These are phyloP conservation scores for Lindbergichthys nudifrons DNA, from an alignment of 2,797 vertebrate species.

Conservation along the genomic window DNA sequence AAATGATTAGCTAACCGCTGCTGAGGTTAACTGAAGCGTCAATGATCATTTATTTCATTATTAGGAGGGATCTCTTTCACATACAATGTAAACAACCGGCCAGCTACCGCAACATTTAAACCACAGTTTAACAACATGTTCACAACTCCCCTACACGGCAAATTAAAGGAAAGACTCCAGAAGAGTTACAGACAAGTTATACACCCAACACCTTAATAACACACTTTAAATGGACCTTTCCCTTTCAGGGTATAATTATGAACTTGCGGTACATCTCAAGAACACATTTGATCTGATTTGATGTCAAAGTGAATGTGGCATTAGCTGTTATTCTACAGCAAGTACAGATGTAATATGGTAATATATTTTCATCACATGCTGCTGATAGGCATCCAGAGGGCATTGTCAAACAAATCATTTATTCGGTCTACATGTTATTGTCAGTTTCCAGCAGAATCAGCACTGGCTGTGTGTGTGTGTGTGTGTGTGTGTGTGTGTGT, in stretches of 20 bases:
- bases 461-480: constrained; percentile 48
- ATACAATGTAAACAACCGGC: not conserved
- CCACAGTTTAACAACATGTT: too few relatives aligned
- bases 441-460: constrained; percentile 53
- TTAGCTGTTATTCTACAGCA: constrained; percentile 15
- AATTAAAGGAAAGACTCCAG: not conserved
- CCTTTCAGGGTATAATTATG: constrained; percentile 28
- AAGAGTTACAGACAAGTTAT: not conserved
- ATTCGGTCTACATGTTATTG: constrained; percentile 41
- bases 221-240: constrained; percentile 3
- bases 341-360: constrained; percentile 8
- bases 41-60: not conserved
- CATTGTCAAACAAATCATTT: constrained; percentile 35
- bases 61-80: not conserved
- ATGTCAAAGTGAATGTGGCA: constrained; percentile 26
- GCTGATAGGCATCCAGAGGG: constrained; percentile 41
- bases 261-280: constrained; percentile 6
- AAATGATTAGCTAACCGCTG: not conserved
- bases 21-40: not conserved
- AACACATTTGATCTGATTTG: constrained; percentile 31
- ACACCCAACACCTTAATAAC: constrained; percentile 7
- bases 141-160: too few relatives aligned
- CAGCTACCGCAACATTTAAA: too few relatives aligned
- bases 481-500: constrained; percentile 57
- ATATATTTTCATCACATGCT: constrained; percentile 1